Evolutionary conservation across 2,888 invertebrate genomes (phyloP), one percentile per base, ranked within the genome.

Genomic region (Apotomis betuletana): DNA sequence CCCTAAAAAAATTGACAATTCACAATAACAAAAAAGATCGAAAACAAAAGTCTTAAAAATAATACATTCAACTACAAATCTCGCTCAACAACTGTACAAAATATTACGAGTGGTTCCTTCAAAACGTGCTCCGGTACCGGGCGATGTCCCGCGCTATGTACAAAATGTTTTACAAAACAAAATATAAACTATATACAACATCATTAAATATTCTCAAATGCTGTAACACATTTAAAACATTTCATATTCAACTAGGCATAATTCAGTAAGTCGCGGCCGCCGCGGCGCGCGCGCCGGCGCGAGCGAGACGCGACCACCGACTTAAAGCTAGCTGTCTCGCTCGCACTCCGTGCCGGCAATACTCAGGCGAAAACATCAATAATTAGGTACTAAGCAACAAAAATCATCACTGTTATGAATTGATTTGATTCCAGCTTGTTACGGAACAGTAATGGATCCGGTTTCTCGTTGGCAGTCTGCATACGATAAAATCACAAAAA

Each of bases 1-100:
- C 94, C 95, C 95, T 95, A 95, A 94, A 95, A 85, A 95, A 95
- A 95, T 95, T 95, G 95, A 95, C 95, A 94, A 94, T 94, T 94
- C 94, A 94, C 94, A 94, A 89, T 94, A 95, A 94, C 92, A 95
- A 95, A 93, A 85, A 87, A 85, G 82, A 83, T 88, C 85, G 87
- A 87, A 91, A 91, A 89, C 87, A 84, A 90, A 87, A 62, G 62
- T 83, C 87, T 87, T 91, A 89, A 88, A 90, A 90, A 88, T 90
- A 91, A 90, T 89, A 87, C 87, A 89, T 90, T 91, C 88, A 90
- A 87, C 88, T 92, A 91, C 87, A 85, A 91, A 91, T 91, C 88
- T 91, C 89, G 85, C 87, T 88, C 86, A 92, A 92, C 90, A 91
- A 92, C 92, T 93, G 92, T 93, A 93, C 93, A 92, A 87, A 87